A percentile compares a stretch with the other conserved stretches of the same genome.
These are phyloP conservation scores for Prionace glauca DNA, from an alignment of 2,797 vertebrate genomes.

Conservation along the genomic window DNA sequence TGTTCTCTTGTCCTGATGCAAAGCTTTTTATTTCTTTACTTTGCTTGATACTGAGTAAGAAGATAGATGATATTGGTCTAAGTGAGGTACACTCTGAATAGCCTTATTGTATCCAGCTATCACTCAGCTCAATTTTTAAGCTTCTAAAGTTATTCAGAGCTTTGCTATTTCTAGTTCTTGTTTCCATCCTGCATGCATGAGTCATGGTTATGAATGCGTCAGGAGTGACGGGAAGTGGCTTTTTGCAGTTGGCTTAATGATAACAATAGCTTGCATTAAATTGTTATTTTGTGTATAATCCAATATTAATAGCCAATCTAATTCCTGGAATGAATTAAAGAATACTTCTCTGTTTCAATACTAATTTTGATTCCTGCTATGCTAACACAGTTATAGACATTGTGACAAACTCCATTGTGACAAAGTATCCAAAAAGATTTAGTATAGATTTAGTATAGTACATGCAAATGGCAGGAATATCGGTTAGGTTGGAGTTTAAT, in stretches of 20 bases:
- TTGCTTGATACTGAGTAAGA: neutral
- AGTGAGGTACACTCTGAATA: neutral
- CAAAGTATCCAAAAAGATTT: neutral
- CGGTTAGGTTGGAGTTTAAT: neutral
- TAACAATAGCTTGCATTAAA: slow-evolving; percentile 30
- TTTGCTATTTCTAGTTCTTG: neutral
- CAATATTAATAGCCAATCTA: neutral
- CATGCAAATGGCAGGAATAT: neutral
- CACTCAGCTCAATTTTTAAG: neutral
- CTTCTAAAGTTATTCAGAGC: neutral
- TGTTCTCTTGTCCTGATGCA: neutral
- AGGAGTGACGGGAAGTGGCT: slow-evolving; percentile 9
- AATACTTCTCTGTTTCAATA: neutral
- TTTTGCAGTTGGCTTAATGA: neutral
- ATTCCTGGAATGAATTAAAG: slow-evolving; percentile 24
- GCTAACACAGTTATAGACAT: neutral
- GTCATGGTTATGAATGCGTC: neutral
- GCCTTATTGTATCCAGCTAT: neutral
- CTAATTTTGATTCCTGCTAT: neutral
- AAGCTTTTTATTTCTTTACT: slow-evolving; percentile 6
- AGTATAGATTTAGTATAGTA: neutral
- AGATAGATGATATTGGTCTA: too few relatives aligned
- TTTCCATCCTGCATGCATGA: neutral
- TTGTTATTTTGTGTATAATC: slow-evolving; percentile 5
- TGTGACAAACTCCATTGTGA: neutral